Evolutionary conservation across 2,797 vertebrate species (phyloP).

Genomic region (Epinephelus malabaricus): DNA sequence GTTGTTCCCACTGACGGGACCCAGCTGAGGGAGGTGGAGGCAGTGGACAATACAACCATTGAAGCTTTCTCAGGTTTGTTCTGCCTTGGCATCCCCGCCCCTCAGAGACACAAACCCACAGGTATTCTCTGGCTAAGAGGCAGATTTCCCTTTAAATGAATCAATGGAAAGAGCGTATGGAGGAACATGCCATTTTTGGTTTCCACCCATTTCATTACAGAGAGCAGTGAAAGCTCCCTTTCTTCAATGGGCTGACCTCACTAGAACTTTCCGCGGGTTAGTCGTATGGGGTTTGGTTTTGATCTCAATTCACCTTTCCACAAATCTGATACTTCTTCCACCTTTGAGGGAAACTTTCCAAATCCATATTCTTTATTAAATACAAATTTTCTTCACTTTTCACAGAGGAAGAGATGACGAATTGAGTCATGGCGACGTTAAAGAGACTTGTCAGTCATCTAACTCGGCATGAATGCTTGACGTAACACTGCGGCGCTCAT

Average conservation of each 20-base stretch:
- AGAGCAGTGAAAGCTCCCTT: constrained; percentile 52
- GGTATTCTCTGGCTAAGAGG: constrained; percentile 52
- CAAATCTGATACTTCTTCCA: not conserved
- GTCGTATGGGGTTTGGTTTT: not conserved
- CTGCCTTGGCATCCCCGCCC: constrained; percentile 36
- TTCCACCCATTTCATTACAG: constrained; percentile 29
- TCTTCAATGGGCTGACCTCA: constrained; percentile 39
- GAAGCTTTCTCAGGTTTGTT: constrained; percentile 44
- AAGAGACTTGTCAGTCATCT: constrained; percentile 24
- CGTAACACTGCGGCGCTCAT: constrained; percentile 2
- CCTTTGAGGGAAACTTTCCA: not conserved
- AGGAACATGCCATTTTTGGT: constrained; percentile 37
- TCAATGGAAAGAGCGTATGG: constrained; percentile 45
- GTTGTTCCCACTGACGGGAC: constrained; percentile 22
- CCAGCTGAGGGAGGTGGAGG: constrained; percentile 33
- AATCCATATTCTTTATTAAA: constrained; percentile 3
- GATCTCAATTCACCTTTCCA: constrained; percentile 12
- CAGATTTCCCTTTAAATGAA: constrained; percentile 47
- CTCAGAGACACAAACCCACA: constrained; percentile 59
- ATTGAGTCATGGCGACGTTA: constrained; percentile 10
- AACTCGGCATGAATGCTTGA: constrained; percentile 11
- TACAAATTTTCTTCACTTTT: not conserved
- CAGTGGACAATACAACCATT: constrained; percentile 63
- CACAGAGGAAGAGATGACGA: constrained; percentile 7
- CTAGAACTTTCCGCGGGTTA: constrained; percentile 15